phyloP scores from a whole-genome alignment of 2,888 invertebrate species.

The Trachelus stipa region DNA sequence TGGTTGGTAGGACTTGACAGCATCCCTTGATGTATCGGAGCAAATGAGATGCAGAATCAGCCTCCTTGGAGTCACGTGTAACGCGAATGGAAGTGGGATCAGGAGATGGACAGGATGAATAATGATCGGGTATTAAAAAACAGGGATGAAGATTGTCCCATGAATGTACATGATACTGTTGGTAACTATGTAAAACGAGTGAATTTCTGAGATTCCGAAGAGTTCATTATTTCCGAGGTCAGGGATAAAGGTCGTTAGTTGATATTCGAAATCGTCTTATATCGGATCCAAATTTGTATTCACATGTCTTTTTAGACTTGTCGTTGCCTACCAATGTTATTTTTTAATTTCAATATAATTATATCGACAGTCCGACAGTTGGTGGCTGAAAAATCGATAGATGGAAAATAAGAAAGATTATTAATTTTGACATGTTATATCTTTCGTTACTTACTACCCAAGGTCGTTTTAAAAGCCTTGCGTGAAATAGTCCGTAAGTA shows the following conservation, averaged over 20 bases:
- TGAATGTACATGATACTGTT: background rate
- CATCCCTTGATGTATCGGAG: background rate
- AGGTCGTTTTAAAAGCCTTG: background rate
- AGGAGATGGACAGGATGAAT: background rate
- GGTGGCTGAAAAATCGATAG: background rate
- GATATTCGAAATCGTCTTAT: background rate
- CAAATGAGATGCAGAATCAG: background rate
- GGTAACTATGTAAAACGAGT: background rate
- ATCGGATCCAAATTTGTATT: background rate
- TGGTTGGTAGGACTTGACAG: background rate
- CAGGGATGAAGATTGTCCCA: background rate
- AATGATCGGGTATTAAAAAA: background rate
- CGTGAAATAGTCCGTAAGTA: background rate
- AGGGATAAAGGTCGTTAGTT: background rate
- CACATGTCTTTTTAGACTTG: background rate
- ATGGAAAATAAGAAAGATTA: background rate
- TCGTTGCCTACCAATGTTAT: no score
- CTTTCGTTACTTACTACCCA: background rate
- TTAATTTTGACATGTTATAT: background rate
- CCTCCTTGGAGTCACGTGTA: background rate
- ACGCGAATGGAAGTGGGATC: background rate
- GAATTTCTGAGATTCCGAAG: background rate
- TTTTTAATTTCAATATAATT: no score
- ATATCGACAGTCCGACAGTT: background rate
- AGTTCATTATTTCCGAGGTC: background rate